Percentiles rank a stretch among this genome's conserved stretches.
These are phyloP conservation scores for Cydia fagiglandana DNA, from an alignment of 1,140 invertebrate genomes.

Conservation along the genomic window DNA sequence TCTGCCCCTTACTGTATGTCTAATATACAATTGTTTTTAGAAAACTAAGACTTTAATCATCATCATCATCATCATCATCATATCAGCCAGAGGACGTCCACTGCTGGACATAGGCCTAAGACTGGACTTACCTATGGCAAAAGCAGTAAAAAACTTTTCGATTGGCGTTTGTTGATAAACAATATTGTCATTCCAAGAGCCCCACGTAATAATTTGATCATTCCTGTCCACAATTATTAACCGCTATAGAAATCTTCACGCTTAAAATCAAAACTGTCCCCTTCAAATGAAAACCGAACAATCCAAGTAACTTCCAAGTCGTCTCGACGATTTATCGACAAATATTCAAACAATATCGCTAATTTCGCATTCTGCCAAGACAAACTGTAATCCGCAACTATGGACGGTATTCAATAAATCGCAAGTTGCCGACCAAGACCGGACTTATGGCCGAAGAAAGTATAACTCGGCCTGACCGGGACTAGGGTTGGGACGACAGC, in stretches of 20 bases:
- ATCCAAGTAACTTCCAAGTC: conserved; percentile 40
- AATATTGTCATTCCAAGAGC: no score
- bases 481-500: conserved; percentile 34
- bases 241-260: background rate
- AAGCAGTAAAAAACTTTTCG: no score
- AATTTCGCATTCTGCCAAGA: conserved; percentile 64
- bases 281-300: conserved; percentile 17
- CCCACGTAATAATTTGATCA: no score
- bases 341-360: conserved; percentile 52
- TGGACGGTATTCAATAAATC: conserved; percentile 65
- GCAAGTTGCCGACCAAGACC: conserved; percentile 68
- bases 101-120: no score
- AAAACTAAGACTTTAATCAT: no score
- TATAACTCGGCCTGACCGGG: conserved; percentile 62
- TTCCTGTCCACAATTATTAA: no score
- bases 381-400: conserved; percentile 70
- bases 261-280: conserved; percentile 11
- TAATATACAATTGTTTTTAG: no score
- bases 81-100: no score
- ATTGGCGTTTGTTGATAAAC: no score
- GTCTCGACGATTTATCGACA: conserved; percentile 45
- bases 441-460: conserved; percentile 75
- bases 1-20: no score
- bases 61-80: no score
- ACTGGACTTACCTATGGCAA: no score